Percentiles rank a stretch among this genome's conserved stretches.
Conservation (phyloP, 2,113 vertebrate genomes). For the Poeciliopsis retropinna region DNA sequence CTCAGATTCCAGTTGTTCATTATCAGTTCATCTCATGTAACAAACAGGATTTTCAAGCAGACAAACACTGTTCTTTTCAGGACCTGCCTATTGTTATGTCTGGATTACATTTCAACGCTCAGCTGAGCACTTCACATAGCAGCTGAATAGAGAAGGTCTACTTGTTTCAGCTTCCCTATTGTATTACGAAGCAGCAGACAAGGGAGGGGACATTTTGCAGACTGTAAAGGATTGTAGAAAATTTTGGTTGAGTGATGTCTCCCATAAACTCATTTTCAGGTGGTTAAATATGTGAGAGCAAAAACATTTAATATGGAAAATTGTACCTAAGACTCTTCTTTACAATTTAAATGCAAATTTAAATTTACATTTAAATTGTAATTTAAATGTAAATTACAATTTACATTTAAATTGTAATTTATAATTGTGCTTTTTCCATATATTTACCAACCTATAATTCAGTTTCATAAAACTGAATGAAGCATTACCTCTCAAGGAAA, state of each 20-base stretch:
- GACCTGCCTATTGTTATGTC: slow-evolving; percentile 50
- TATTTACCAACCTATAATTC: neutral
- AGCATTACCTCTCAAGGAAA: neutral
- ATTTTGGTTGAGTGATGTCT: slow-evolving; percentile 29
- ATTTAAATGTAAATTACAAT: too few relatives aligned
- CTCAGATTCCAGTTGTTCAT: slow-evolving; percentile 30
- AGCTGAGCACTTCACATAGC: slow-evolving; percentile 27
- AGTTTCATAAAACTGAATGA: neutral
- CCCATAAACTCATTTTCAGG: slow-evolving; percentile 16
- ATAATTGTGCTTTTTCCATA: neutral
- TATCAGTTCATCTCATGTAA: slow-evolving; percentile 58
- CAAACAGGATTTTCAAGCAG: slow-evolving; percentile 51
- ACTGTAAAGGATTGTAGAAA: slow-evolving; percentile 35
- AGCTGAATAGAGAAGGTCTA: slow-evolving; percentile 32
- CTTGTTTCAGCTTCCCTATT: slow-evolving; percentile 47
- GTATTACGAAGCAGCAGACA: slow-evolving; percentile 40
- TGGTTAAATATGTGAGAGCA: neutral
- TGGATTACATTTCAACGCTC: slow-evolving; percentile 65
- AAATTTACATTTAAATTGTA: too few relatives aligned
- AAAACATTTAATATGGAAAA: neutral
- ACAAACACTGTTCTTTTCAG: slow-evolving; percentile 32
- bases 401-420: too few relatives aligned
- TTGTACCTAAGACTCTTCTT: neutral
- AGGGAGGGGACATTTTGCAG: slow-evolving; percentile 51
- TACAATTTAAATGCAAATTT: too few relatives aligned